These are phyloP conservation scores for Ichneumon xanthorius DNA, from an alignment of 2,888 invertebrate genomes.

Conservation along the genomic window DNA sequence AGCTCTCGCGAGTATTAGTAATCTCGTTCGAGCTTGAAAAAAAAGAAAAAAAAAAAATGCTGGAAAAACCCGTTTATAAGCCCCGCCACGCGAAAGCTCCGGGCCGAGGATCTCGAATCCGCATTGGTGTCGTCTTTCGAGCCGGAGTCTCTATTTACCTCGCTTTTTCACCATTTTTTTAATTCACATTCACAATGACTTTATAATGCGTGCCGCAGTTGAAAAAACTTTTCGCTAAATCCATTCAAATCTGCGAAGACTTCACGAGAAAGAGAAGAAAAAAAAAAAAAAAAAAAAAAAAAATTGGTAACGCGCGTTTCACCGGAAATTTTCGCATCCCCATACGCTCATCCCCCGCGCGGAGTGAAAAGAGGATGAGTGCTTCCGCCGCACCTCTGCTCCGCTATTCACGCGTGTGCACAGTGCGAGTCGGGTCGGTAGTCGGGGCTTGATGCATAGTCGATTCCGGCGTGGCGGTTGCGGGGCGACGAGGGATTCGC, in stretches of 20 bases:
- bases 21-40: slow-evolving; percentile 5
- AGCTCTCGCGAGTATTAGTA: slow-evolving; percentile 30
- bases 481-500: slow-evolving; percentile 54
- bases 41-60: not conserved
- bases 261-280: not conserved
- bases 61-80: not conserved
- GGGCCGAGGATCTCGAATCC: not conserved
- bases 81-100: not conserved
- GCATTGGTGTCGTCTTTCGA: not conserved
- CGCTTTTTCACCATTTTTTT: not conserved
- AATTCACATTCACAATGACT: not conserved
- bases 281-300: not conserved
- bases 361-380: slow-evolving; percentile 55
- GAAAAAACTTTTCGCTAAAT: slow-evolving; percentile 10
- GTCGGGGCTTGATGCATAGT: slow-evolving; percentile 78
- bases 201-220: not conserved
- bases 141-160: not conserved
- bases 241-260: slow-evolving; percentile 40
- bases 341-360: slow-evolving; percentile 15
- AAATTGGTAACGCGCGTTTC: slow-evolving; percentile 37
- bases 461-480: slow-evolving; percentile 73
- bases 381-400: slow-evolving; percentile 64
- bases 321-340: not conserved
- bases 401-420: slow-evolving; percentile 65
- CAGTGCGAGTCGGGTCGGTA: slow-evolving; percentile 65